Percentiles rank a stretch among this genome's conserved stretches.
Evolutionary conservation across 2,888 invertebrate genomes (phyloP).

Genomic region (Dryobota labecula): DNA sequence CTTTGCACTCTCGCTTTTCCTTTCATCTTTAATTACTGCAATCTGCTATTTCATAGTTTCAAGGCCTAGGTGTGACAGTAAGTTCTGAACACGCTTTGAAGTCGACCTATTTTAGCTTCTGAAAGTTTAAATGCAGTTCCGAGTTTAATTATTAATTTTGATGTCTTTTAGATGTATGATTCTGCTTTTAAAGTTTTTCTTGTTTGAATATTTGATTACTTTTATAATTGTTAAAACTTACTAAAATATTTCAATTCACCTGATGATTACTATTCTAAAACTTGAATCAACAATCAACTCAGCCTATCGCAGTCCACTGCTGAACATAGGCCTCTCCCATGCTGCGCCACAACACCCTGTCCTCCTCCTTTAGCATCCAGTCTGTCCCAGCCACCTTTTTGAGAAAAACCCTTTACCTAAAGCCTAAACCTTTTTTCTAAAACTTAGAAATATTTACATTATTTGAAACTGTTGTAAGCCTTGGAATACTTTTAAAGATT

Average conservation of each 20-base stretch:
- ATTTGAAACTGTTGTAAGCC: not conserved
- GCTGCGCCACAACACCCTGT: no score
- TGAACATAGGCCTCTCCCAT: no score
- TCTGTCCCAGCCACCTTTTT: no score
- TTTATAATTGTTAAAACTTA: not conserved
- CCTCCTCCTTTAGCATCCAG: no score
- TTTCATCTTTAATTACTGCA: constrained; percentile 23
- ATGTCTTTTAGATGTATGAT: constrained; percentile 1
- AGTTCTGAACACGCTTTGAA: constrained; percentile 12
- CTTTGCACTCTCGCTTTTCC: constrained; percentile 30
- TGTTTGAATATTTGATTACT: not conserved
- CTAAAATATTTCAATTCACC: no score
- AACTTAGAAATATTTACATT: not conserved
- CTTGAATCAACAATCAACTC: no score
- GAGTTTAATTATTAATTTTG: constrained; percentile 18
- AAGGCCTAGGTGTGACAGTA: constrained; percentile 2
- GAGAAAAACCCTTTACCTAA: no score
- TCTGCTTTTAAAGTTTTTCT: constrained; percentile 8
- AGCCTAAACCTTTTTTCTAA: no score
- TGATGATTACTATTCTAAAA: not conserved
- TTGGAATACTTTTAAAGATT: not conserved
- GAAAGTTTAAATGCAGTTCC: constrained; percentile 13
- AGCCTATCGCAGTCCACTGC: no score
- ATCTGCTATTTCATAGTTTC: constrained; percentile 26
- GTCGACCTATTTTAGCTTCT: not conserved